Percentiles rank a stretch among this genome's conserved stretches.
These are phyloP conservation scores for Acholoe squamosa DNA, from an alignment of 2,888 invertebrate genomes.

Conservation along the genomic window DNA sequence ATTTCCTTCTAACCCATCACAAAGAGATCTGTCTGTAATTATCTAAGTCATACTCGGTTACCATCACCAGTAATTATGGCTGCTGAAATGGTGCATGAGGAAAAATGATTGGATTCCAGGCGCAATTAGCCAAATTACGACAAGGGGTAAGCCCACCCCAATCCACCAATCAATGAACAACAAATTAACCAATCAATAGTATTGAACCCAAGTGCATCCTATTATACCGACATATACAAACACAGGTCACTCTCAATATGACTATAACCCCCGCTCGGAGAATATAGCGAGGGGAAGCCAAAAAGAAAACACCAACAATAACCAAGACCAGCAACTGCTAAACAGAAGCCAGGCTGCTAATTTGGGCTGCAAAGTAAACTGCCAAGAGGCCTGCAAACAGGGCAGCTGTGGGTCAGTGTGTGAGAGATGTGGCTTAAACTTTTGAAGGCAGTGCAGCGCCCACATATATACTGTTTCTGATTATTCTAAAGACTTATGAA, in stretches of 20 bases:
- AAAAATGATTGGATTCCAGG: background rate
- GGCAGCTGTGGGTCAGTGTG: background rate
- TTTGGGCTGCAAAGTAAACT: background rate
- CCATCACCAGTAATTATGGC: background rate
- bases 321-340: background rate
- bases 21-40: background rate
- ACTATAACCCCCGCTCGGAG: background rate
- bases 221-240: background rate
- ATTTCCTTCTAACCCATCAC: too few species aligned
- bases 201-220: background rate
- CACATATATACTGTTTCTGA: too few species aligned
- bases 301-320: background rate
- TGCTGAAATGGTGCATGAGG: background rate
- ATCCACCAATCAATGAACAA: background rate
- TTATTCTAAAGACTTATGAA: too few species aligned
- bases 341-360: background rate
- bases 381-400: background rate
- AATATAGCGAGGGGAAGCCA: background rate
- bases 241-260: background rate
- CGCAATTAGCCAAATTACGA: constrained; percentile 3
- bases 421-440: too few species aligned
- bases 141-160: background rate
- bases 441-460: too few species aligned
- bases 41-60: background rate
- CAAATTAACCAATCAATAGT: constrained; percentile 2